A percentile compares a stretch with the other conserved stretches of the same genome.
These are phyloP conservation scores for Tetraneura akinire DNA, from an alignment of 1,140 invertebrate genomes.

Conservation along the genomic window DNA sequence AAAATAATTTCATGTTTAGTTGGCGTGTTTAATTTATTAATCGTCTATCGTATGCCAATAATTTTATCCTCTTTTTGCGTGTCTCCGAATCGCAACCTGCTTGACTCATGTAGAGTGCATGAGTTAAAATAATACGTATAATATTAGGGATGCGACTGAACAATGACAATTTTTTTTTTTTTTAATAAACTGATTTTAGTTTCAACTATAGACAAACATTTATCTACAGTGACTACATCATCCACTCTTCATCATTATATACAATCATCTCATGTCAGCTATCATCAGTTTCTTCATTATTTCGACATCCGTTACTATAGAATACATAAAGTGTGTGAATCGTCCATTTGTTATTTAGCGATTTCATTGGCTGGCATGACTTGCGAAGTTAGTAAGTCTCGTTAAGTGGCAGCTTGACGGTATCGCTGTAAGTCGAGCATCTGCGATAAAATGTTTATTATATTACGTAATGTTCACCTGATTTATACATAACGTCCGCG, in stretches of 20 bases:
- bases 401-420: conserved; percentile 47
- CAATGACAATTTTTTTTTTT: no score
- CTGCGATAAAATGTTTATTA: conserved; percentile 48
- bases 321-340: conserved; percentile 24
- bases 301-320: background rate
- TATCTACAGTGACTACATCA: background rate
- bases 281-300: background rate
- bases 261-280: background rate
- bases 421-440: conserved; percentile 28
- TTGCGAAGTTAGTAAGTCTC: conserved; percentile 44
- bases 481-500: background rate
- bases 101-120: no score
- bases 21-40: no score
- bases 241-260: no score
- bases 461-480: conserved; percentile 10
- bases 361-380: background rate
- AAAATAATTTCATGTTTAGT: no score
- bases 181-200: no score
- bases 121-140: no score
- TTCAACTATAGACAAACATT: no score
- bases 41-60: no score
- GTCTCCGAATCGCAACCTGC: no score
- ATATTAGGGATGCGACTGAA: no score
- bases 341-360: conserved; percentile 1
- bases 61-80: no score